phyloP scores from a whole-genome alignment of 2,113 vertebrate genomes.

The Rousettus leschenaultii region DNA sequence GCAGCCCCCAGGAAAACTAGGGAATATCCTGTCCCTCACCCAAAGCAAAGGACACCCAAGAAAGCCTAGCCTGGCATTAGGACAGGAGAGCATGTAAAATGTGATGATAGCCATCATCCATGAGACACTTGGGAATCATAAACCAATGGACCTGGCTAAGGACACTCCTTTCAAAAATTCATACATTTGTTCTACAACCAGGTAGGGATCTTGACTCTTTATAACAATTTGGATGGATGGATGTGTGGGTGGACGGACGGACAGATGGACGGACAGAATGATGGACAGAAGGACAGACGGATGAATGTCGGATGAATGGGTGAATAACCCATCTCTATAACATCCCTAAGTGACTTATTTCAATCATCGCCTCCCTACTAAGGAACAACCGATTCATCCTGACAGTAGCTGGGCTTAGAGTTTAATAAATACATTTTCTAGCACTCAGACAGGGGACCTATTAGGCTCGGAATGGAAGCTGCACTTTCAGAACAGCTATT shows the following conservation, averaged over 20 bases:
- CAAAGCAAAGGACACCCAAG: neutral
- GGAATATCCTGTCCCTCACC: neutral
- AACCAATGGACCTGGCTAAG: neutral
- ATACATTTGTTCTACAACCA: neutral
- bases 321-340: neutral
- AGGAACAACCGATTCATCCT: slow-evolving; percentile 17
- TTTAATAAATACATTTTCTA: slow-evolving; percentile 58
- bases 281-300: too few species aligned
- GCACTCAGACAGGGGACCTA: neutral
- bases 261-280: too few species aligned
- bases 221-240: neutral
- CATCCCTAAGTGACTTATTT: slow-evolving; percentile 30
- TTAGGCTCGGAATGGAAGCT: slow-evolving; percentile 49
- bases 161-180: neutral
- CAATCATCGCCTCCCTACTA: slow-evolving; percentile 32
- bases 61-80: neutral
- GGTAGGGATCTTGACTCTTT: neutral
- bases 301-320: too few species aligned
- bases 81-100: neutral
- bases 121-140: neutral
- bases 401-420: neutral
- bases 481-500: slow-evolving; percentile 30
- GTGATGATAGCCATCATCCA: neutral
- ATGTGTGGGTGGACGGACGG: neutral
- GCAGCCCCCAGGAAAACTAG: neutral